These are phyloP conservation scores for Drosophila neotestacea DNA, from an alignment of 2,888 invertebrate genomes.

Conservation along the genomic window DNA sequence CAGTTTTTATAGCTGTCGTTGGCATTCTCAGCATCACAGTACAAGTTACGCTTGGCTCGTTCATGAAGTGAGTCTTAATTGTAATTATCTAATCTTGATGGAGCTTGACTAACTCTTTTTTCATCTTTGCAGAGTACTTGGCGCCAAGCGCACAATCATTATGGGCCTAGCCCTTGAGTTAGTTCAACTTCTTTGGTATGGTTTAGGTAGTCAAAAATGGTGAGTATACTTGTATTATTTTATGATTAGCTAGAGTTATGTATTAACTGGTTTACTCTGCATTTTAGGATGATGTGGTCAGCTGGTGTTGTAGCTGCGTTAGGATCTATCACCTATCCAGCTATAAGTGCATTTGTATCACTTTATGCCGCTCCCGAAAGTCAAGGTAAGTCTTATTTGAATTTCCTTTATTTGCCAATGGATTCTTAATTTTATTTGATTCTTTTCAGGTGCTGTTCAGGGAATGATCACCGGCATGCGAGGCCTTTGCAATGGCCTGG, in stretches of 20 bases:
- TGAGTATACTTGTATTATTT: conserved; percentile 82
- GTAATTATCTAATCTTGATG: background rate
- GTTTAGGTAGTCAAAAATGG: conserved; percentile 98
- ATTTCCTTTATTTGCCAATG: background rate
- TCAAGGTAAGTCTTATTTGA: conserved; percentile 88
- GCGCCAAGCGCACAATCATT: conserved; percentile 98
- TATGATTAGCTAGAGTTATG: background rate
- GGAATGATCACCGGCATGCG: conserved; percentile 99
- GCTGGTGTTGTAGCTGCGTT: conserved; percentile 98
- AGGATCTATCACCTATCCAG: conserved; percentile 98
- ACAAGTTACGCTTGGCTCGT: conserved; percentile 93
- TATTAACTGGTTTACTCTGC: background rate
- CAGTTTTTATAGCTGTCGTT: conserved; percentile 98
- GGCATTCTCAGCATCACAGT: conserved; percentile 98
- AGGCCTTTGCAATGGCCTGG: conserved; percentile 98
- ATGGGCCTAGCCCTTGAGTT: conserved; percentile 98
- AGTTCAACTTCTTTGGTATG: conserved; percentile 98
- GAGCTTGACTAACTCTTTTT: background rate
- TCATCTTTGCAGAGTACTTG: conserved; percentile 86
- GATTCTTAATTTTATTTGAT: background rate
- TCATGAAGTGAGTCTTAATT: conserved; percentile 87
- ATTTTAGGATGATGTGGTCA: conserved; percentile 98
- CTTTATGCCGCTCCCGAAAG: conserved; percentile 99
- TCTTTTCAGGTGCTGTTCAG: conserved; percentile 90
- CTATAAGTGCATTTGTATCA: conserved; percentile 99